Conservation (phyloP, 2,113 vertebrate species). For the Pterocles orientalis region DNA sequence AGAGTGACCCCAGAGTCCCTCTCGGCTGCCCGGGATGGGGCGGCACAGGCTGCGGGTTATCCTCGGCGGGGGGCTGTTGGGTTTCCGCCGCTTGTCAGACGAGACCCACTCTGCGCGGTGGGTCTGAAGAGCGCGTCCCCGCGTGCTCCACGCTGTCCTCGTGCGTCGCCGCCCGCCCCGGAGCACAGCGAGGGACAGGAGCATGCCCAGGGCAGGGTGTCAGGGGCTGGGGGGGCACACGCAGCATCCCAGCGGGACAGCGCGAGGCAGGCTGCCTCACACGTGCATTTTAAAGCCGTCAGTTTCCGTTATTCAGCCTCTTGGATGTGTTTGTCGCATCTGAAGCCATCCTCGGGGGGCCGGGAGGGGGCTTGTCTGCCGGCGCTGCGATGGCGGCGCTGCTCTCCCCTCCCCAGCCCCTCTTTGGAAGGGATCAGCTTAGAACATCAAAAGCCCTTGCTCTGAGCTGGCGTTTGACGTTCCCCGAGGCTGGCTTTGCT, state of each 20-base stretch:
- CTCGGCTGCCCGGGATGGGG: rapidly evolving
- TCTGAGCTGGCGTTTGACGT: background rate
- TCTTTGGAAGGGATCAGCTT: background rate
- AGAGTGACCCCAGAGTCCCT: background rate
- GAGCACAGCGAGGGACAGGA: background rate
- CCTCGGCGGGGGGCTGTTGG: rapidly evolving
- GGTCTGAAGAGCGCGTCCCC: background rate
- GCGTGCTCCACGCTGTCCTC: background rate
- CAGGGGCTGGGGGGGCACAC: background rate
- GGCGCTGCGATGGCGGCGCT: background rate
- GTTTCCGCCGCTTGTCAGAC: background rate
- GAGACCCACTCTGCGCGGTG: background rate
- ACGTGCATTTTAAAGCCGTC: background rate
- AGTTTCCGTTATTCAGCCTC: background rate
- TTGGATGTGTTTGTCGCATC: background rate
- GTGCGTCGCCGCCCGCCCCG: background rate
- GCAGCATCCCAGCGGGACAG: rapidly evolving
- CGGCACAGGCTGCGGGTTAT: background rate
- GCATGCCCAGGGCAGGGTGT: too few species aligned
- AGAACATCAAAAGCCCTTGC: background rate
- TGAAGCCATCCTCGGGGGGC: background rate
- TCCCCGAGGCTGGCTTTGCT: background rate
- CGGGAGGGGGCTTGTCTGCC: background rate
- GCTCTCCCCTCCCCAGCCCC: background rate
- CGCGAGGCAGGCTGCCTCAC: background rate